Evolutionary conservation across 2,797 vertebrate species (phyloP).

Genomic region (Pipistrellus nathusii): DNA sequence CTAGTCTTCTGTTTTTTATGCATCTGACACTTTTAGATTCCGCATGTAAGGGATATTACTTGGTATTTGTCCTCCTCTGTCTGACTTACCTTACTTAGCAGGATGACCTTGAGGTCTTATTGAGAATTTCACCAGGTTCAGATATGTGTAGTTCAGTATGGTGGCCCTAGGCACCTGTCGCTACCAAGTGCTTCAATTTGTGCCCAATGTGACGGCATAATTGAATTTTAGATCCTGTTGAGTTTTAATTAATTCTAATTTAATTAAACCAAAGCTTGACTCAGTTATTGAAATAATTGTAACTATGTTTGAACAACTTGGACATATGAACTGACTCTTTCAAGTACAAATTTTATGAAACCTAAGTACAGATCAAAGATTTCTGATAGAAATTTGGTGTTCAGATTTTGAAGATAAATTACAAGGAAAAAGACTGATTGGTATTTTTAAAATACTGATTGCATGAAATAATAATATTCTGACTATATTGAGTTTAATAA

Average conservation of each 20-base stretch:
- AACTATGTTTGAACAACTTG: slow-evolving; percentile 13
- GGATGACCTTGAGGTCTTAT: background rate
- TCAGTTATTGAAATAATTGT: slow-evolving; percentile 16
- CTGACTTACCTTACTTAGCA: background rate
- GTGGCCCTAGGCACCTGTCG: background rate
- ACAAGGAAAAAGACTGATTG: background rate
- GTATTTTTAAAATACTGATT: background rate
- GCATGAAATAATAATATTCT: background rate
- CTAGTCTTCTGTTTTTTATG: background rate
- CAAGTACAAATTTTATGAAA: slow-evolving; percentile 11
- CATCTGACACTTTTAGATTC: background rate
- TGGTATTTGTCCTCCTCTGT: background rate
- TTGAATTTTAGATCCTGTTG: background rate
- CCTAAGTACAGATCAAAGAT: background rate
- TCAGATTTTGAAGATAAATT: background rate
- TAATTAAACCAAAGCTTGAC: background rate
- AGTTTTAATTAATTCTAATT: slow-evolving; percentile 7
- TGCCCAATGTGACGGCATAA: background rate
- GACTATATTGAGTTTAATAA: background rate
- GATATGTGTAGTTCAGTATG: background rate
- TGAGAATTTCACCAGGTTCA: background rate
- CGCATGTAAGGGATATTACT: background rate
- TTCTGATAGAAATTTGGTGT: background rate
- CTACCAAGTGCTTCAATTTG: background rate
- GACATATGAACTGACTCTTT: background rate